Evolutionary conservation across 1,140 invertebrate genomes (phyloP), one percentile per base, ranked within the genome.

Genomic region (Dendroctonus ponderosae): DNA sequence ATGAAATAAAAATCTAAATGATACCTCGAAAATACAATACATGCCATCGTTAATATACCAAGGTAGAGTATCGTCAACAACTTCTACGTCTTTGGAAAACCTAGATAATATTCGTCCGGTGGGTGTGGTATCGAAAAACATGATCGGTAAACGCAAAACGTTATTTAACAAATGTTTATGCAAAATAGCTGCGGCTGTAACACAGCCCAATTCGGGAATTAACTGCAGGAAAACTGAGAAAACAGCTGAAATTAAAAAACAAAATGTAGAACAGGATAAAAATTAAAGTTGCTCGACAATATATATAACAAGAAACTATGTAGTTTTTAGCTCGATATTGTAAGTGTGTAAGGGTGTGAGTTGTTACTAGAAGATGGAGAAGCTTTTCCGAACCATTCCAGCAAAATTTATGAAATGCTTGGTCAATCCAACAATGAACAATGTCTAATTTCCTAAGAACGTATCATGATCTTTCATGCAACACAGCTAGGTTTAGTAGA

Each of bases 71-170:
- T 84, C 86, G 80, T 92, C 91, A 80, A 93, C 50, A 12, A 71
- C 70, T 70, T 87, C 85, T 65, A 86, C 75, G 75, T 91, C 89
- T 87, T 92, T 94, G 75, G 90, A 88, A 82, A 96, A 94, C 76
- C 93, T 85, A 39, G 92, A 88, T 72, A 96, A 83, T 72, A 96
- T 89, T 77, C 94, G 85, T 80, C 94, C 94, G 70, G 85, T 78
- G 49, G 94, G 94, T 68, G 93, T 96, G 71, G 88, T 89, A 80
- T 96, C 93, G 82, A 91, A 96, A 84, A 95, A 94, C 79, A 82
- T 80, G 80, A 91, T 82, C 67, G 89, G 89, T 58, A 87, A 84
- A 75, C 86, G 86, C 75, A 97, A 80, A 74, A 97, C 83, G 74
- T 87, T 87, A 56, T 78, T 74, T 76, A 97, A 83, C 80, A 97